Evolutionary conservation across 2,113 vertebrate genomes (phyloP), one percentile per base, ranked within the genome.

Genomic region (Ondatra zibethicus): DNA sequence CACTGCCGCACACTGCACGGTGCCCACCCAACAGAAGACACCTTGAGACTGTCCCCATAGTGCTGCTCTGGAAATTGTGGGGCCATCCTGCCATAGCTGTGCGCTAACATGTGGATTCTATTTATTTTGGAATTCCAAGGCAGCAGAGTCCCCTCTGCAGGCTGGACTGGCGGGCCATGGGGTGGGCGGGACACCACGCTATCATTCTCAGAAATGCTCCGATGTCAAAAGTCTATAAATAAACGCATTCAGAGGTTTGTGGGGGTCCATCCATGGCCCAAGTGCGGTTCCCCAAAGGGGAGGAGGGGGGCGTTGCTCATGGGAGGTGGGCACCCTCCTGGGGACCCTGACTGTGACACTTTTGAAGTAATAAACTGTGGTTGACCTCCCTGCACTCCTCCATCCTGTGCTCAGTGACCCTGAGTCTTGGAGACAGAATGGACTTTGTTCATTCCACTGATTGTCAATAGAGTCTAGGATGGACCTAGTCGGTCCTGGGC

Each of bases 101-200:
- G 70, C 95, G 89, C 96, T 96, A 97, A 89, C 98, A 98, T 98
- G 95, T 76, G 91, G 97, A 97, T 95, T 95, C 92, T 98, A 98
- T 99, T 98, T 98, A 98, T 99, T 98, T 98, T 95, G 94, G 97
- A 93, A 89, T 73, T 75, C 45, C 36, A 36, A 70, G 75, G 80
- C 66, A 77, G 21, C 82, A 58, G 76, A 50, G 23, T 17, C 78
- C 63, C 73, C 86, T 97, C 65, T 4, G 23, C 84, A 87, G 94
- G 95, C 81, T 84, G 81, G 95, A 94, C 88, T 95, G 19, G 66
- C 66, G 50, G 88, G 70, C 0, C 31, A 25, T 77, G 70, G 72
- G 33, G 68, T 4, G 65, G 96, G 89, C 76, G 75, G 93, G 80
- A 93, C 77, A 80, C 82, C 21, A 88, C 27, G 21, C 45, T 76